Percentiles rank a stretch among this genome's conserved stretches.
These are phyloP conservation scores for Ammodytes marinus DNA, from an alignment of 2,113 vertebrate genomes.

Conservation along the genomic window DNA sequence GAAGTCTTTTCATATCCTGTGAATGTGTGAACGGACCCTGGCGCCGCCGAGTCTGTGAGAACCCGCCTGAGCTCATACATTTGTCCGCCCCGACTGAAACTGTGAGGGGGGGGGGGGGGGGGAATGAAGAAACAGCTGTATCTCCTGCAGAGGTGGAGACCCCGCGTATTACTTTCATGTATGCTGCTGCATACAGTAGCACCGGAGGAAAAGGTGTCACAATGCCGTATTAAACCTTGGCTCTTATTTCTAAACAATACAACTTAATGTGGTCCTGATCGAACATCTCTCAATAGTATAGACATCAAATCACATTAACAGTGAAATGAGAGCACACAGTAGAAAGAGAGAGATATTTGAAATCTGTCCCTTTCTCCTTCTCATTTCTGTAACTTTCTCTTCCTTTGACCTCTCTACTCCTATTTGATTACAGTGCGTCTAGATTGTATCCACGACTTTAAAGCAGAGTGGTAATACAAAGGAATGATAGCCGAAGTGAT, in stretches of 20 bases:
- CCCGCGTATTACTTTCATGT: neutral
- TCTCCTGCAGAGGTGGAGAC: conserved; percentile 31
- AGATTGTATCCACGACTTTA: no score
- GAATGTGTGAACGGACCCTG: conserved; percentile 83
- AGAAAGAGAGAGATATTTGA: neutral
- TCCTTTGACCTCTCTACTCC: no score
- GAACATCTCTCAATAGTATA: neutral
- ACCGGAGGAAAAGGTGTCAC: conserved; percentile 9
- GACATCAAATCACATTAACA: no score
- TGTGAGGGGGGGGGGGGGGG: neutral
- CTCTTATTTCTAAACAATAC: neutral
- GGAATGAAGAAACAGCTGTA: conserved; percentile 51
- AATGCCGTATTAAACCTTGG: no score
- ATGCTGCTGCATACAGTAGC: conserved; percentile 21
- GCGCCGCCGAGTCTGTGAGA: conserved; percentile 85
- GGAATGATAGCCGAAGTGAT: no score
- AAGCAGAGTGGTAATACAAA: no score
- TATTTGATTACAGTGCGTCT: no score
- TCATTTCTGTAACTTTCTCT: no score
- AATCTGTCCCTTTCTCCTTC: neutral
- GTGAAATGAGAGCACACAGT: no score
- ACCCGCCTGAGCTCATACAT: conserved; percentile 70
- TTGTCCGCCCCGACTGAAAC: conserved; percentile 70
- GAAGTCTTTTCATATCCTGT: conserved; percentile 86
- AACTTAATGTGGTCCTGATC: neutral